Conservation (phyloP, 2,888 invertebrate species). For the Scaptomyza caliginosa region DNA sequence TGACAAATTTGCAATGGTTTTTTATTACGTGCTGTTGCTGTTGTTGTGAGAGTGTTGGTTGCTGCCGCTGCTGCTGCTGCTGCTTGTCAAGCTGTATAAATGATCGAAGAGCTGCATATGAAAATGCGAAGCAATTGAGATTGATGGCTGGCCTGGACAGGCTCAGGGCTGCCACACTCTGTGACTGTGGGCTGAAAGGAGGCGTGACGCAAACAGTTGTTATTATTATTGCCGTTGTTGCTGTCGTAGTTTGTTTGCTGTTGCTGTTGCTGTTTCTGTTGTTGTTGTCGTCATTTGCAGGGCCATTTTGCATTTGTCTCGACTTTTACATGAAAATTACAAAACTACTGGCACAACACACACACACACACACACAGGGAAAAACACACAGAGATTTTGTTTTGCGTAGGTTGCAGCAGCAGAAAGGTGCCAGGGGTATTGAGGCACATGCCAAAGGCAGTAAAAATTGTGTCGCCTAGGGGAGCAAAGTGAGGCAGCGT, state of each 20-base stretch:
- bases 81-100: slow-evolving; percentile 71
- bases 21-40: slow-evolving; percentile 49
- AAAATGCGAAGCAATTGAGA: slow-evolving; percentile 79
- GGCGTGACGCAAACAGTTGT: slow-evolving; percentile 60
- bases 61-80: slow-evolving; percentile 40
- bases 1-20: slow-evolving; percentile 77
- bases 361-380: too few relatives aligned
- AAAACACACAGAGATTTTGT: slow-evolving; percentile 27
- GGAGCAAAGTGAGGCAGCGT: slow-evolving; percentile 30
- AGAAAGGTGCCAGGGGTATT: not conserved
- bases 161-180: slow-evolving; percentile 49
- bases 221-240: slow-evolving; percentile 28
- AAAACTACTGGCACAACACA: slow-evolving; percentile 71
- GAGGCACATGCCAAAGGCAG: slow-evolving; percentile 72
- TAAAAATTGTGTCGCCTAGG: slow-evolving; percentile 71
- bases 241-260: slow-evolving; percentile 15
- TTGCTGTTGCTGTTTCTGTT: slow-evolving; percentile 23
- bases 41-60: slow-evolving; percentile 22
- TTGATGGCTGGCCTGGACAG: slow-evolving; percentile 69
- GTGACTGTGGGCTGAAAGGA: slow-evolving; percentile 48
- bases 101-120: slow-evolving; percentile 78
- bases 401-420: slow-evolving; percentile 60
- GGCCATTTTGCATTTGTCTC: slow-evolving; percentile 76
- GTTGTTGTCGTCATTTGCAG: slow-evolving; percentile 61
- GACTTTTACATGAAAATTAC: slow-evolving; percentile 80